Conservation (phyloP, 2,888 invertebrate genomes). For the Lasius fuliginosus region DNA sequence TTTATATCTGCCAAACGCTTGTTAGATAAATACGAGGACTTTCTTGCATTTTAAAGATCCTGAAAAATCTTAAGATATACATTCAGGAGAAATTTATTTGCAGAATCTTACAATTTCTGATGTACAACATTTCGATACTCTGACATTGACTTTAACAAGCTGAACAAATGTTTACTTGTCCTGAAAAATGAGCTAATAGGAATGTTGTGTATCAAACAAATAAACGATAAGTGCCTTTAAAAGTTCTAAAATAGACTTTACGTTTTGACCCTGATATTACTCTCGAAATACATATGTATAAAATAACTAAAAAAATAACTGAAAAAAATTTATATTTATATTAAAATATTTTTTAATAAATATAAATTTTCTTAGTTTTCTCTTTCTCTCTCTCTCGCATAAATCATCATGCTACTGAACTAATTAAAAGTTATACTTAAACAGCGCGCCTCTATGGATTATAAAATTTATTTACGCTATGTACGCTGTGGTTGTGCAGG, state of each 20-base stretch:
- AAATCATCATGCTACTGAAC: not conserved
- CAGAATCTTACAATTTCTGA: not conserved
- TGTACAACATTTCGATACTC: not conserved
- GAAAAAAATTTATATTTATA: conserved; percentile 3
- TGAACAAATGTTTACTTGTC: conserved; percentile 1
- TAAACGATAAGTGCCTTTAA: no score
- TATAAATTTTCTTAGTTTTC: not conserved
- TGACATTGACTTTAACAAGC: not conserved
- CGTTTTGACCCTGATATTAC: not conserved
- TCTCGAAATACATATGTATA: not conserved
- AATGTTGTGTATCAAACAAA: no score
- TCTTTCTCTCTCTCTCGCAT: not conserved
- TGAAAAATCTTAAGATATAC: not conserved
- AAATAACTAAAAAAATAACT: not conserved
- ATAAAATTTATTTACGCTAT: not conserved
- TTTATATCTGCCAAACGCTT: not conserved
- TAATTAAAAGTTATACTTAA: not conserved
- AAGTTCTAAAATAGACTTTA: no score
- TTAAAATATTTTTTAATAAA: conserved; percentile 10
- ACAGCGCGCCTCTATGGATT: not conserved
- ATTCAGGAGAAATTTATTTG: not conserved
- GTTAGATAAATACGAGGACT: not conserved
- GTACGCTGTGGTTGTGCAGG: not conserved
- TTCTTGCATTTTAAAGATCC: not conserved
- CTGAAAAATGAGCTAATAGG: not conserved